Evolutionary conservation across 2,888 invertebrate species (phyloP).

Genomic region (Elegia similella): DNA sequence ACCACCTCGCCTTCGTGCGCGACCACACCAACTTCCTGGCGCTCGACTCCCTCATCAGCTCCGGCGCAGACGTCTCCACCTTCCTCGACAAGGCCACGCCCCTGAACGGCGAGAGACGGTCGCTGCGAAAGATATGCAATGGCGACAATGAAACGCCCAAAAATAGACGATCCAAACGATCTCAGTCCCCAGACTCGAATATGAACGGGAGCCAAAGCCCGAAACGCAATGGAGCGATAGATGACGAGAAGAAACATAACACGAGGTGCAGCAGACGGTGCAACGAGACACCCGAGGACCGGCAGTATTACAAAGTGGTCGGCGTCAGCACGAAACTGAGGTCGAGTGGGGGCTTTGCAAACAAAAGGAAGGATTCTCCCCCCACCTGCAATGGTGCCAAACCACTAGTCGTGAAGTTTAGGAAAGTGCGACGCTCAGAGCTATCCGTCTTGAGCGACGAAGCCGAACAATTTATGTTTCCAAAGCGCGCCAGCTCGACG

Average conservation of each 20-base stretch:
- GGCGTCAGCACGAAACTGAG: constrained; percentile 85
- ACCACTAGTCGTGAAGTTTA: constrained; percentile 87
- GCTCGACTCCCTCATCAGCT: constrained; percentile 85
- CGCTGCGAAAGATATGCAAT: constrained; percentile 64
- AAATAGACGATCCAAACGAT: constrained; percentile 49
- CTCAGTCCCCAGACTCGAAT: constrained; percentile 56
- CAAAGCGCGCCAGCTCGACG: constrained; percentile 83
- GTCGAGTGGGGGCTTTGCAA: constrained; percentile 77
- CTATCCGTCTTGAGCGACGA: constrained; percentile 89
- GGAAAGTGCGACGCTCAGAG: constrained; percentile 87
- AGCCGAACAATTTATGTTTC: constrained; percentile 93
- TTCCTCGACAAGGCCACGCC: constrained; percentile 83
- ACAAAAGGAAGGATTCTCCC: constrained; percentile 55
- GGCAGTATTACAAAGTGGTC: constrained; percentile 87
- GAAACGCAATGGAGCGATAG: constrained; percentile 51
- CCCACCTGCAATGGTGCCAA: constrained; percentile 79
- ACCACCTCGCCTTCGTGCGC: constrained; percentile 87
- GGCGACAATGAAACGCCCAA: constrained; percentile 52
- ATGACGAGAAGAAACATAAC: constrained; percentile 59
- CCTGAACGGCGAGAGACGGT: constrained; percentile 64
- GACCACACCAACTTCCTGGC: constrained; percentile 89
- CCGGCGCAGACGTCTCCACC: constrained; percentile 85
- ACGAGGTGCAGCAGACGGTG: constrained; percentile 56
- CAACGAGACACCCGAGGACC: constrained; percentile 49
- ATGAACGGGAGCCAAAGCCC: constrained; percentile 54